Evolutionary conservation across 2,888 invertebrate species (phyloP), one percentile per base, ranked within the genome.

Genomic region (Apoda limacodes): DNA sequence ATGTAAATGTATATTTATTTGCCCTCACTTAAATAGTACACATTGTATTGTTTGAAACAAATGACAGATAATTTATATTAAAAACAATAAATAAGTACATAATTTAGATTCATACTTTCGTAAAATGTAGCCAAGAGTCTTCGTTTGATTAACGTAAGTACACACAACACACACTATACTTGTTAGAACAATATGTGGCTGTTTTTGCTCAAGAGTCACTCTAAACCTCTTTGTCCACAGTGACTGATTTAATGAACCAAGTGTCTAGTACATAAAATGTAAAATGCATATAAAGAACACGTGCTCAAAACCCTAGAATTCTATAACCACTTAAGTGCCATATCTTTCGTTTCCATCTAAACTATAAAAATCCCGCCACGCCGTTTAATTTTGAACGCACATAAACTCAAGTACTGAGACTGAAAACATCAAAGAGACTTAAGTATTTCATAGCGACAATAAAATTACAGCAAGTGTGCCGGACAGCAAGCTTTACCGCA

Each of bases 331-430:
- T 52, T 48, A 43, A 49, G 47, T 46, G 48, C 35, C 41, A 40
- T 45, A 50, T 51, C 56, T 55, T 48, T 50, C 54, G 52, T 53
- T 50, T 54, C 49, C 53, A 60, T 59, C 50, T 50, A 36, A 48
- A 50, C 58, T 50, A 52, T 61, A 62, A 64, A 64, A 63, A 52
- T 46, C 43, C 48, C 44, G n/a, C n/a, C n/a, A 17, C 7, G 50
- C 46, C 46, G 48, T 57, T 61, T 56, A 56, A 64, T 62, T 50
- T 35, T 48, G 43, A 52, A 50, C 48, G 50, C 42, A 43, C 50
- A 50, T 56, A 55, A 55, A 63, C 43, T 39, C 40, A 43, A 45
- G 50, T 47, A 53, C 46, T 42, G 43, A 47, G 50, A 44, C 38
- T 42, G 43, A 40, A 41, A 45, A 57, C 59, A 55, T 61, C 59